Evolutionary conservation across 2,113 vertebrate species (phyloP), one percentile per base, ranked within the genome.

Genomic region (Pedionomus torquatus): DNA sequence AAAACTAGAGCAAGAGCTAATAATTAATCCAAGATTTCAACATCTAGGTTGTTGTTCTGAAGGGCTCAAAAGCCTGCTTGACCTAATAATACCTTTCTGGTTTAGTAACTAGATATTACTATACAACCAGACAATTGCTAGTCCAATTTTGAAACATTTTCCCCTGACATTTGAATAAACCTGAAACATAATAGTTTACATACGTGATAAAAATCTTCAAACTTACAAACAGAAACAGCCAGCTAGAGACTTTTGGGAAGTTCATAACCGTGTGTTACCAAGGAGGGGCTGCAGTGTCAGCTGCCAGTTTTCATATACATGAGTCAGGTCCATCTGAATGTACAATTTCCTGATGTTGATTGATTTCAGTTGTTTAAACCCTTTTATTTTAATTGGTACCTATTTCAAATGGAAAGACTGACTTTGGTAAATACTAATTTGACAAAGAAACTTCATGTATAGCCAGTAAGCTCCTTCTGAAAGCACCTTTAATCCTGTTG

Each of bases 111-210:
- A 92, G 70, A 81, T 24, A 75, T 85, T 65, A 48, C 93, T 97
- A 58, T 72, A 77, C 78, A 95, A 88, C 54, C 60, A 95, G 87
- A 80, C 83, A 96, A 96, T 84, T 83, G 39, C 65, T 92, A 74
- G 76, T 96, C 81, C 93, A 95, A 76, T 93, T 96, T 90, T 87
- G 51, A 87, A 92, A 81, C 94, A 80, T 94, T 97, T 97, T 95
- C 48, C 57, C 51, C 77, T 79, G 83, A 87, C 80, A 92, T 76
- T 92, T 95, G 92, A 97, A 94, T 76, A 74, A 95, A 87, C 33
- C 11, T 94, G 68, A 93, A 95, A 96, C 95, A 90, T 58, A 96
- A 82, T 82, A 58, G 21, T 46, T 80, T 48, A 28, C n/a, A 44
- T 91, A 83, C 28, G 12, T 14, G 39, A 95, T 90, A 97, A 95